phyloP scores from a whole-genome alignment of 2,888 invertebrate species.

The Lycocerus yunnanus region DNA sequence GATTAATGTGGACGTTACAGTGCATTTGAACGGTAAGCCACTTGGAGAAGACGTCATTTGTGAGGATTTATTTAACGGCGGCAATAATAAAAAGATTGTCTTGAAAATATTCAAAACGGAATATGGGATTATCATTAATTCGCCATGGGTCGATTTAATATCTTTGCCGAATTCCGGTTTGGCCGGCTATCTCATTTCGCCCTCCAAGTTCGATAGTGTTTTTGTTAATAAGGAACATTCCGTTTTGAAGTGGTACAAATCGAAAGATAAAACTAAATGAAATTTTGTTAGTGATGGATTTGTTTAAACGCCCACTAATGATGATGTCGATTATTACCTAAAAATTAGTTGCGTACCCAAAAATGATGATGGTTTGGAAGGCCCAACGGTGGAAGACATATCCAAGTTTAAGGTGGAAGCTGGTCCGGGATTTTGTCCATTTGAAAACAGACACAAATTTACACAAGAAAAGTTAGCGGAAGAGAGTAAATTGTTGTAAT shows the following conservation, averaged over 20 bases:
- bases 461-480: conserved; percentile 62
- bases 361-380: conserved; percentile 59
- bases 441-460: conserved; percentile 76
- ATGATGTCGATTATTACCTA: conserved; percentile 70
- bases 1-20: conserved; percentile 27
- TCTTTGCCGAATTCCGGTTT: conserved; percentile 72
- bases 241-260: conserved; percentile 72
- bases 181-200: conserved; percentile 76
- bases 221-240: conserved; percentile 64
- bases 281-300: conserved; percentile 61
- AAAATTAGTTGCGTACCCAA: conserved; percentile 65
- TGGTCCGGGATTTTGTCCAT: conserved; percentile 80
- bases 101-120: conserved; percentile 56
- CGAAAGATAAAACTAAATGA: conserved; percentile 61
- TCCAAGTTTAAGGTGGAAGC: conserved; percentile 67
- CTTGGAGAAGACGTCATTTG: conserved; percentile 47
- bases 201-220: conserved; percentile 68
- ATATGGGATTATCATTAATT: conserved; percentile 72
- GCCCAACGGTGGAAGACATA: conserved; percentile 66
- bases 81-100: conserved; percentile 36
- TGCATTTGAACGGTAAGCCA: conserved; percentile 42
- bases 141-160: conserved; percentile 71
- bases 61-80: conserved; percentile 54
- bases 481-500: conserved; percentile 60
- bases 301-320: conserved; percentile 62